A percentile compares a stretch with the other conserved stretches of the same genome.
phyloP scores from a whole-genome alignment of 2,113 vertebrate species.

The Equus quagga region DNA sequence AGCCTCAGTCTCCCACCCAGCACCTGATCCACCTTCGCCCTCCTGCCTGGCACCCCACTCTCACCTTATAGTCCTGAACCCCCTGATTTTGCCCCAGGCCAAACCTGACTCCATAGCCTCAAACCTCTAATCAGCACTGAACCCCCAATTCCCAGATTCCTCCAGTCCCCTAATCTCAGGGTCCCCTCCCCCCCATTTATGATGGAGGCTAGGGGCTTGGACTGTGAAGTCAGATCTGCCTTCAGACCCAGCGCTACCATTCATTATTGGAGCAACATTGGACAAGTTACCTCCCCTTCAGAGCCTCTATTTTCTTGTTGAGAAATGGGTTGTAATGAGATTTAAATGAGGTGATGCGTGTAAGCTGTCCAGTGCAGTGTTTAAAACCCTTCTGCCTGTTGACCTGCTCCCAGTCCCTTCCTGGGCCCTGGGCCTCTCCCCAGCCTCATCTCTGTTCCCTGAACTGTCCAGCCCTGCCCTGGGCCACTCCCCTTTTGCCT shows the following conservation, averaged over 20 bases:
- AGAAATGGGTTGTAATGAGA: neutral
- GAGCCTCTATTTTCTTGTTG: neutral
- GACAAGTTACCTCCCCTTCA: neutral
- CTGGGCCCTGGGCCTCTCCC: neutral
- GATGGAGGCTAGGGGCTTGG: neutral
- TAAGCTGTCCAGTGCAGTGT: accelerated
- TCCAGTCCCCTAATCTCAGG: neutral
- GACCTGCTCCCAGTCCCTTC: neutral
- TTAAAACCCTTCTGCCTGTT: neutral
- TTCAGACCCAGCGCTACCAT: neutral
- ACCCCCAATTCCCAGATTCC: neutral
- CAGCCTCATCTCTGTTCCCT: neutral
- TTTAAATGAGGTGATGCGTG: neutral
- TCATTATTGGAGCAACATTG: neutral
- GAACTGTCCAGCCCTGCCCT: neutral
- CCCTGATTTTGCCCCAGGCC: neutral
- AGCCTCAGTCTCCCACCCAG: neutral
- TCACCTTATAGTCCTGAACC: neutral
- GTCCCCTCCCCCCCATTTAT: neutral
- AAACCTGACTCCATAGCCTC: neutral
- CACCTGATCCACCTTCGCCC: neutral
- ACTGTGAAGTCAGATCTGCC: too few species aligned
- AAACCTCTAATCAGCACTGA: neutral
- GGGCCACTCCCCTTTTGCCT: neutral
- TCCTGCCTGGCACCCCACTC: neutral